Evolutionary conservation across 37 sponge, comb jelly and placozoan species (phyloP).

Genomic region (Mnemiopsis leidyi): DNA sequence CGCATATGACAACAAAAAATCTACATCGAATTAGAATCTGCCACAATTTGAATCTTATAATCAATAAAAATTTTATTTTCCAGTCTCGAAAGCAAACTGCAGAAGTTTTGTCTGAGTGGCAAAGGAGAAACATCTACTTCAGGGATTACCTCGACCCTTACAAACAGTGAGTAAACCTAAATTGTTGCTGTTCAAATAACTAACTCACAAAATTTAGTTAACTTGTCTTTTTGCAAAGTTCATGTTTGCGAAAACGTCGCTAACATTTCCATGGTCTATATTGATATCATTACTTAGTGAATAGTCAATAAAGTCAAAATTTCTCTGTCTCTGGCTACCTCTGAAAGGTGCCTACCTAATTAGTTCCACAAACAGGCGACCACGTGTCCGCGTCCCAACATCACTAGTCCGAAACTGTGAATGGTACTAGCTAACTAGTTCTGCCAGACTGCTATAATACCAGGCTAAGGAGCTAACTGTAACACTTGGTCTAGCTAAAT

Average conservation of each 20-base stretch:
- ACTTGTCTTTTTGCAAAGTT: too few relatives aligned
- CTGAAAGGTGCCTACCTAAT: too few relatives aligned
- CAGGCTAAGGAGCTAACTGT: background rate
- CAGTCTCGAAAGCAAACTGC: background rate
- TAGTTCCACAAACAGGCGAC: too few relatives aligned
- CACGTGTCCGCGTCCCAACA: too few relatives aligned
- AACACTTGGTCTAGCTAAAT: background rate
- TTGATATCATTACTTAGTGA: too few relatives aligned
- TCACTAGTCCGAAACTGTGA: background rate
- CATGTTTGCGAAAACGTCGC: too few relatives aligned
- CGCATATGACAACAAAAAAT: too few relatives aligned
- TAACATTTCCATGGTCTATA: too few relatives aligned
- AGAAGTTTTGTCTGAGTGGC: background rate
- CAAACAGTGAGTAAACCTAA: slow-evolving; percentile 18
- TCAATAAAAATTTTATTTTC: background rate
- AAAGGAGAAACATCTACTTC: background rate
- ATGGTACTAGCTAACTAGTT: background rate
- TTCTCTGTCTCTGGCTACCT: too few relatives aligned
- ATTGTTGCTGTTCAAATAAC: background rate
- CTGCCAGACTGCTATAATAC: background rate
- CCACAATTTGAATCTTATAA: background rate
- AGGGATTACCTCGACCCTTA: background rate
- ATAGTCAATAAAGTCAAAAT: too few relatives aligned
- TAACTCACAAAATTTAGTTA: too few relatives aligned
- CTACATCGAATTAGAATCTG: too few relatives aligned